These are phyloP conservation scores for Mungos mungo DNA, from an alignment of 2,113 vertebrate species.

Conservation along the genomic window DNA sequence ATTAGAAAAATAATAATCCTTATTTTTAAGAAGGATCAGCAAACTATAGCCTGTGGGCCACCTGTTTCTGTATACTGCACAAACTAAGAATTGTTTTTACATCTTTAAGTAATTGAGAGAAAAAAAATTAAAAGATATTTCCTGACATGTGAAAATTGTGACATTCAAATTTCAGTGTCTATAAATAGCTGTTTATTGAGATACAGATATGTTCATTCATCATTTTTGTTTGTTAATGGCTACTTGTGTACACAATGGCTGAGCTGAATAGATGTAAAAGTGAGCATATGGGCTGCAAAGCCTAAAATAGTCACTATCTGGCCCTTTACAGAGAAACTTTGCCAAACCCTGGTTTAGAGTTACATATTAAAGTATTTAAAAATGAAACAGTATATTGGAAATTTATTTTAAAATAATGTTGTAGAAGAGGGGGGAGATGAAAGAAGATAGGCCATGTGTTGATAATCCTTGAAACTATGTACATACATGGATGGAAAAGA, in stretches of 20 bases:
- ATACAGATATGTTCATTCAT: background rate
- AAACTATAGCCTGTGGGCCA: background rate
- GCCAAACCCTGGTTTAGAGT: background rate
- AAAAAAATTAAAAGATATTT: background rate
- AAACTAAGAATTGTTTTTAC: background rate
- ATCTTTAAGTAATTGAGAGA: background rate
- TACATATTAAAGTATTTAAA: background rate
- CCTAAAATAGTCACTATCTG: constrained; percentile 9
- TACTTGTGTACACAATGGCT: background rate
- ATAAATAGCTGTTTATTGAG: constrained; percentile 21
- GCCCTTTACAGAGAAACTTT: background rate
- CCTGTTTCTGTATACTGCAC: background rate
- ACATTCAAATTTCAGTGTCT: constrained; percentile 12
- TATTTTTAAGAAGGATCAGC: background rate
- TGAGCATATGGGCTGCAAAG: background rate
- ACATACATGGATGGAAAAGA: background rate
- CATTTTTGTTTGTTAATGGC: background rate
- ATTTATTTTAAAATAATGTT: constrained; percentile 25
- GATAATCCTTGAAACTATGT: background rate
- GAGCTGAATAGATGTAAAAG: background rate
- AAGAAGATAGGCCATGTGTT: background rate
- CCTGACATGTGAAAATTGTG: background rate
- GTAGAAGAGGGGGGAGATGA: background rate
- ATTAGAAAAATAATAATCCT: background rate
- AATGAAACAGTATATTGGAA: background rate